Conservation (phyloP, 2,113 vertebrate species). For the Paratilapia polleni region DNA sequence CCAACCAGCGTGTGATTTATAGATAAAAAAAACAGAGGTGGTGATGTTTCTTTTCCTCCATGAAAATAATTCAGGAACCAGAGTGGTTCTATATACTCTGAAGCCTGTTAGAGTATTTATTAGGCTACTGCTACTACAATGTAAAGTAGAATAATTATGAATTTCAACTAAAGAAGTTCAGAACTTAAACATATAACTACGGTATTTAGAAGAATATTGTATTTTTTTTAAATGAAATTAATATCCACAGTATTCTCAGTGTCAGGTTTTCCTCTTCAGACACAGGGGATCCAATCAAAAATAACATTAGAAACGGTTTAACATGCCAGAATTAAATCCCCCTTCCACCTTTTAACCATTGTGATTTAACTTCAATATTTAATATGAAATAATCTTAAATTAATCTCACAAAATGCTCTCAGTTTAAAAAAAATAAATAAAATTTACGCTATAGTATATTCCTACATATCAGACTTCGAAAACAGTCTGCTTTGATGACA, state of each 20-base stretch:
- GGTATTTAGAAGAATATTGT: neutral
- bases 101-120: neutral
- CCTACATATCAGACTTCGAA: neutral
- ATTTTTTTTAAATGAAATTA: neutral
- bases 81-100: neutral
- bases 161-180: neutral
- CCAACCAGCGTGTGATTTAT: neutral
- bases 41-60: no score
- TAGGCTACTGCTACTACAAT: neutral
- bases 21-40: no score
- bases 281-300: neutral
- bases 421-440: neutral
- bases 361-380: neutral
- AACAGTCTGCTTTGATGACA: no score
- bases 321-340: neutral
- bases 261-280: neutral
- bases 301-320: no score
- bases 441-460: neutral
- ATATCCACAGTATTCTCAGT: neutral
- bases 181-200: neutral
- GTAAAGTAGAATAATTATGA: neutral
- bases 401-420: neutral
- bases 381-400: neutral
- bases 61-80: neutral
- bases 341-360: neutral